Conservation (phyloP, 2,797 vertebrate species). For the Eurystomus glaucurus region DNA sequence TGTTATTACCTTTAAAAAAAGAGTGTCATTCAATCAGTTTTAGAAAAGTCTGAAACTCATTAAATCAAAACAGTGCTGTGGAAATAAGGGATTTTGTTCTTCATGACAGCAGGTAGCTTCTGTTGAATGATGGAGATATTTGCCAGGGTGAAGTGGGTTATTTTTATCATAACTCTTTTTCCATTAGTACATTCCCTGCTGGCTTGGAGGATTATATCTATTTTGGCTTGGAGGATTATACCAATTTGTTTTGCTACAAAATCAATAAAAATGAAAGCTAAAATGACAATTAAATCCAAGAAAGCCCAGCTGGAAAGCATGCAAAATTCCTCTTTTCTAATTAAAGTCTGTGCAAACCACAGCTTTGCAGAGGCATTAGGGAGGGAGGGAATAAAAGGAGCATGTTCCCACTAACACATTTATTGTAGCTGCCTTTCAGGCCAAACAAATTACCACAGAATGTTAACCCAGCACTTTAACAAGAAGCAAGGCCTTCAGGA, state of each 20-base stretch:
- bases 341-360: constrained; percentile 54
- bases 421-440: constrained; percentile 17
- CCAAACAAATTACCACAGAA: constrained; percentile 12
- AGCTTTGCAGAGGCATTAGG: constrained; percentile 27
- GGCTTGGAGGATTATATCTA: constrained; percentile 45
- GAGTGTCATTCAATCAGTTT: not conserved
- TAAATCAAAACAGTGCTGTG: not conserved
- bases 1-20: not conserved
- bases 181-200: constrained; percentile 54
- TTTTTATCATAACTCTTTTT: constrained; percentile 61
- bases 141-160: constrained; percentile 17
- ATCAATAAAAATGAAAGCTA: constrained; percentile 74
- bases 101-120: not conserved
- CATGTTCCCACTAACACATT: constrained; percentile 11
- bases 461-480: not conserved
- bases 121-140: constrained; percentile 30
- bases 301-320: constrained; percentile 63
- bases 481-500: not conserved
- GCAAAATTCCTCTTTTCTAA: constrained; percentile 67
- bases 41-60: not conserved
- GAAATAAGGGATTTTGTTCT: constrained; percentile 17
- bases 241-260: constrained; percentile 66
- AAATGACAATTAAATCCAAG: constrained; percentile 71
- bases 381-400: constrained; percentile 14
- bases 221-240: constrained; percentile 66